Percentiles rank a stretch among this genome's conserved stretches.
These are phyloP conservation scores for Panulirus ornatus DNA, from an alignment of 1,140 invertebrate genomes.

Conservation along the genomic window DNA sequence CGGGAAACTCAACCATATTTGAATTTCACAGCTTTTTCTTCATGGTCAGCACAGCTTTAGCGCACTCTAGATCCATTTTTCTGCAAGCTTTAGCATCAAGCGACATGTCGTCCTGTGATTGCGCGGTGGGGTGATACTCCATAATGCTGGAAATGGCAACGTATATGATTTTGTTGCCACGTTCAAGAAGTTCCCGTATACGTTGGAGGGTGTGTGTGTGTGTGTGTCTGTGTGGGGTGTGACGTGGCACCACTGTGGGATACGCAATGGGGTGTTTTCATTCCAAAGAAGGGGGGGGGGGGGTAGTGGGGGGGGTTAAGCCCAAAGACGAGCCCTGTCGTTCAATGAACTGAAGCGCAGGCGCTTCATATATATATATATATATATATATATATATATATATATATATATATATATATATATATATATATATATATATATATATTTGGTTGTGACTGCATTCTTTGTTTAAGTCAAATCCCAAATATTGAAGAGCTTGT, in stretches of 20 bases:
- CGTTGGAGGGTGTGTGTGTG: no score
- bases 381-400: background rate
- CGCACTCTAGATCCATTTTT: background rate
- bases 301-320: background rate
- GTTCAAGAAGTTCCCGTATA: no score
- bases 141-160: background rate
- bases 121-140: background rate
- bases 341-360: background rate
- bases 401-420: background rate
- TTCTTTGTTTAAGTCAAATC: no score
- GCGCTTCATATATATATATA: background rate
- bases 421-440: no score
- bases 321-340: background rate
- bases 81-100: background rate
- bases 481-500: no score
- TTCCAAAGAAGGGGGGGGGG: background rate
- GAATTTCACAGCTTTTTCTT: slow-evolving; percentile 5
- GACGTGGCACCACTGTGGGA: background rate
- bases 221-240: no score
- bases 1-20: background rate
- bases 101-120: background rate
- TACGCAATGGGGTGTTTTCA: slow-evolving; percentile 1
- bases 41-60: background rate
- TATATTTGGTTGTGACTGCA: no score
- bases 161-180: no score